These are phyloP conservation scores for Notocelia uddmanniana DNA, from an alignment of 2,888 invertebrate genomes.

Conservation along the genomic window DNA sequence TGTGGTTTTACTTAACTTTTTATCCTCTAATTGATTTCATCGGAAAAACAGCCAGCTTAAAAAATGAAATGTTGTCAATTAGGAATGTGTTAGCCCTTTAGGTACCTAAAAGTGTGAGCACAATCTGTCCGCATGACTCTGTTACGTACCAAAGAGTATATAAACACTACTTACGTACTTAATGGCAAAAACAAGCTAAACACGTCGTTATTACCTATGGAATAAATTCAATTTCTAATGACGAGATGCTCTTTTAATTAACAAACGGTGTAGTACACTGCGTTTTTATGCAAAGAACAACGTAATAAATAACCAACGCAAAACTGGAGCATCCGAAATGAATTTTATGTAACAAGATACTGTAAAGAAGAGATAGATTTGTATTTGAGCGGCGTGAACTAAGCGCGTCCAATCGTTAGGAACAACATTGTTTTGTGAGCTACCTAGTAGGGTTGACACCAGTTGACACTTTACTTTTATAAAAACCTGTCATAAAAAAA, in stretches of 20 bases:
- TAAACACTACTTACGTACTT: too few relatives aligned
- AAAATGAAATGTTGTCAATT: too few relatives aligned
- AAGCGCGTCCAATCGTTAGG: conserved; percentile 14
- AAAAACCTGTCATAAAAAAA: too few relatives aligned
- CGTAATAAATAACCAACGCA: conserved; percentile 13
- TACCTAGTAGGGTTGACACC: background rate
- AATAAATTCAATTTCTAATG: background rate
- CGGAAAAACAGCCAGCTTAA: too few relatives aligned
- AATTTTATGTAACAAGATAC: conserved; percentile 12
- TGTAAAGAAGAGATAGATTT: conserved; percentile 5
- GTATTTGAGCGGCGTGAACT: conserved; percentile 19
- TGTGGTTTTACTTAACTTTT: too few relatives aligned
- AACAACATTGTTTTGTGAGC: background rate
- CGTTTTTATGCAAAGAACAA: conserved; percentile 2
- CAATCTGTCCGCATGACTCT: too few relatives aligned
- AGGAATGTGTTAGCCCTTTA: background rate
- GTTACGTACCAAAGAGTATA: too few relatives aligned
- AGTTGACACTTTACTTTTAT: background rate
- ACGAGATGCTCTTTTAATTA: too few relatives aligned
- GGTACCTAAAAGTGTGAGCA: background rate
- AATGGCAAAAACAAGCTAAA: background rate
- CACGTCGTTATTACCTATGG: background rate
- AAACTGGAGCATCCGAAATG: conserved; percentile 8
- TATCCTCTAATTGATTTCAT: too few relatives aligned
- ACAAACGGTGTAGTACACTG: background rate